phyloP scores from a whole-genome alignment of 2,797 vertebrate genomes.

The Nannoperca obscura region DNA sequence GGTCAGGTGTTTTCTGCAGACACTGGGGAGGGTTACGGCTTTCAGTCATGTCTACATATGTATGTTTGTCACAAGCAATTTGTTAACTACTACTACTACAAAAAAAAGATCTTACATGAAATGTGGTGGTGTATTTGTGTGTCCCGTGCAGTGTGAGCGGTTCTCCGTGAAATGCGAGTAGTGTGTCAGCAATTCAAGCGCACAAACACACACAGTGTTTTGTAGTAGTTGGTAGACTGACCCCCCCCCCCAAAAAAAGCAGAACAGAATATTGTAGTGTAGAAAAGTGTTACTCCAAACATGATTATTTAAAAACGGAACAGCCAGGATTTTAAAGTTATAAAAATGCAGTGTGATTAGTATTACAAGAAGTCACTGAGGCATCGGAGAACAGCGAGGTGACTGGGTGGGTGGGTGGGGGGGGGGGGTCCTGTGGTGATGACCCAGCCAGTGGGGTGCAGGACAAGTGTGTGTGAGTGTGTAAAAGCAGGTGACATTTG shows the following conservation, averaged over 20 bases:
- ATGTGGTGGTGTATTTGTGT: constrained; percentile 43
- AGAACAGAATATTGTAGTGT: constrained; percentile 75
- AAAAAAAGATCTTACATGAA: constrained; percentile 28
- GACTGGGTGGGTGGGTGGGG: constrained; percentile 41
- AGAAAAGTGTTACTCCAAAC: constrained; percentile 78
- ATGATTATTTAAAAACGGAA: constrained; percentile 71
- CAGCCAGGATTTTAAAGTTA: constrained; percentile 65
- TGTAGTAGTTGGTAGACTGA: constrained; percentile 36
- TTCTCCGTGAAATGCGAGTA: constrained; percentile 56
- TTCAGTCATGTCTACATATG: constrained; percentile 36
- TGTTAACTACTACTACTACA: constrained; percentile 12
- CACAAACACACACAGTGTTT: constrained; percentile 52
- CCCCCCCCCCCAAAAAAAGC: constrained; percentile 30
- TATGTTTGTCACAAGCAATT: constrained; percentile 47
- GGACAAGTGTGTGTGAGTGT: constrained; percentile 63
- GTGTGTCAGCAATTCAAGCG: constrained; percentile 63
- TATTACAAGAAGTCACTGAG: constrained; percentile 84
- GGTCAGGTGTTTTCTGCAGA: constrained; percentile 40
- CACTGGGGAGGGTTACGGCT: constrained; percentile 40
- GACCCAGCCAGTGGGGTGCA: constrained; percentile 82
- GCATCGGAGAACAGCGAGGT: constrained; percentile 74
- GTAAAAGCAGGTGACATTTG: constrained; percentile 57
- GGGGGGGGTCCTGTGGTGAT: constrained; percentile 71
- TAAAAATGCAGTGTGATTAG: constrained; percentile 81
- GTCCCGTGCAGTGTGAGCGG: constrained; percentile 34